Base-by-base conservation (phyloP, 2,888 invertebrate genomes). In the Yponomeuta malinellus region DNA sequence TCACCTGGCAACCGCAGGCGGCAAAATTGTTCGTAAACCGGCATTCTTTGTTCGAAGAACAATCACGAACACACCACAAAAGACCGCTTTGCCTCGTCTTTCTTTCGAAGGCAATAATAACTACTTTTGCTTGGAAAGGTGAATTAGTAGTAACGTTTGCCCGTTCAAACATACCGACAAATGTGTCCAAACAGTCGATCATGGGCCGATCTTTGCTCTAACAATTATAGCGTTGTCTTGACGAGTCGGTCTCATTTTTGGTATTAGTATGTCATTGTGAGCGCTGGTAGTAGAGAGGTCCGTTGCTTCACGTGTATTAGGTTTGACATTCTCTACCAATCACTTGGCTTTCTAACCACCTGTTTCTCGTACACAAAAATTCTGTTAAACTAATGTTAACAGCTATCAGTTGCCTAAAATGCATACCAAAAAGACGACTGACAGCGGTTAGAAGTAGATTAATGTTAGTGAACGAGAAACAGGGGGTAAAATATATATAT, bases 151-250 rank as follows among this genome's bases (percentile, higher is more conserved):
- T 5, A 33, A 33, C 3, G 52, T 2, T 59, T 12, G 12, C 15
- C 52, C 6, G 65, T 65, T 65, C 65, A 65, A 65, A 65, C 9
- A 33, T 4, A 33, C 65, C 65, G 65, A 29, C 29, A 31, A 29
- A 23, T 31, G 65, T 29, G 10, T 23, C 23, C 65, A 65, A 65
- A 65, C 65, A 65, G 31, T 65, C 29, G 65, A 65, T 65, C 65
- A 65, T 65, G 65, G 63, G 29, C 10, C 29, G 10, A 33, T 65
- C 65, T 65, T 65, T 65, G 65, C 65, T 10, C 12, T 31, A 33
- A 12, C 23, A 29, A 65, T 65, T 65, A 65, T 12, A 33, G 65
- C 29, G 65, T 65, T 31, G 65, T 31, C 52, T 59, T 65, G 29
- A 65, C 65, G 65, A n/a, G 65, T 29, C 65, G 23, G 33, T 65